Percentiles rank a stretch among this genome's conserved stretches.
phyloP scores from a whole-genome alignment of 2,797 vertebrate genomes.

The Brachymystax lenok region DNA sequence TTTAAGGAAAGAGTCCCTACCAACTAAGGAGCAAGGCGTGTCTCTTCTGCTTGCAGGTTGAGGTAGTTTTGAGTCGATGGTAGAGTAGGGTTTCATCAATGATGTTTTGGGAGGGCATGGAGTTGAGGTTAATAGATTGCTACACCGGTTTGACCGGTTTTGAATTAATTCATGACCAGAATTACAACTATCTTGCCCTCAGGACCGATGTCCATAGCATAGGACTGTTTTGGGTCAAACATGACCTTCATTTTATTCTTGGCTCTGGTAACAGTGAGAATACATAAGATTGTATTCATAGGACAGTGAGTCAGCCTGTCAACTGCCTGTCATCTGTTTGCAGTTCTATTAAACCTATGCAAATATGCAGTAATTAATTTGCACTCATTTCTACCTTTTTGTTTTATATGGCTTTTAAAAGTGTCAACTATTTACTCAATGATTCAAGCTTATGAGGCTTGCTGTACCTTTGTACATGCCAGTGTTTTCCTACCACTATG shows the following conservation, averaged over 20 bases:
- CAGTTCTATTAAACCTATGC: neutral
- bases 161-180: slow-evolving; percentile 1
- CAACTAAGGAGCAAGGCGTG: slow-evolving; percentile 61
- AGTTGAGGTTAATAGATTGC: too few species aligned
- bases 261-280: neutral
- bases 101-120: slow-evolving; percentile 32
- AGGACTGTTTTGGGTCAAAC: too few species aligned
- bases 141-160: slow-evolving; percentile 67
- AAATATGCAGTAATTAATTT: neutral
- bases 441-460: neutral
- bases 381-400: neutral
- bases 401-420: neutral
- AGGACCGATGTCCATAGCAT: neutral
- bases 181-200: slow-evolving; percentile 8
- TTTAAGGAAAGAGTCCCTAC: neutral
- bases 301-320: too few species aligned
- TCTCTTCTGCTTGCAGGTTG: slow-evolving; percentile 41
- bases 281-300: neutral
- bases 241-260: neutral
- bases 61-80: slow-evolving; percentile 36
- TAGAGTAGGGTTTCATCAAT: slow-evolving; percentile 45
- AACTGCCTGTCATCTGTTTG: slow-evolving; percentile 1
- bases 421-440: too few species aligned
- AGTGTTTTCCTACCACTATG: neutral
- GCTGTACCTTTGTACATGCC: neutral